Evolutionary conservation across 1,140 invertebrate species (phyloP).

Genomic region (Caerostris darwini): DNA sequence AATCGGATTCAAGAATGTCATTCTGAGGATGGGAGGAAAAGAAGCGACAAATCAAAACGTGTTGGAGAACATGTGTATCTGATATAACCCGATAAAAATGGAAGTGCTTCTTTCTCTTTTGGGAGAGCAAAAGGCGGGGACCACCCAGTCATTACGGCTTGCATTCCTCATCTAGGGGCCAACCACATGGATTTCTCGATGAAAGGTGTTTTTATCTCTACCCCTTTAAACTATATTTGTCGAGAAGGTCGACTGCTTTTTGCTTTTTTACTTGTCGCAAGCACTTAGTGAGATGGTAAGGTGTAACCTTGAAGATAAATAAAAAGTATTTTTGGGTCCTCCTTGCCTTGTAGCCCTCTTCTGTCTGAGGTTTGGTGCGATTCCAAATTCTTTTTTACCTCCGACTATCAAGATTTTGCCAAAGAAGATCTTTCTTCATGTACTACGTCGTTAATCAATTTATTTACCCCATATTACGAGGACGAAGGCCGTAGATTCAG

Average conservation of each 20-base stretch:
- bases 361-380: conserved; percentile 44
- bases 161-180: neutral
- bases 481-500: neutral
- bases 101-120: conserved; percentile 20
- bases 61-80: conserved; percentile 54
- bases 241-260: conserved; percentile 65
- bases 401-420: conserved; percentile 31
- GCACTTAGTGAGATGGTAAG: conserved; percentile 32
- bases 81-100: conserved; percentile 56
- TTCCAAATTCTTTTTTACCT: conserved; percentile 17
- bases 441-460: conserved; percentile 34
- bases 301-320: conserved; percentile 64
- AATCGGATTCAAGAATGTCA: neutral
- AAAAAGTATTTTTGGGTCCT: conserved; percentile 57
- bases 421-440: conserved; percentile 4
- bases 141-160: conserved; percentile 46
- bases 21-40: neutral
- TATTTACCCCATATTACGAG: conserved; percentile 22
- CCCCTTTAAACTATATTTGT: conserved; percentile 71
- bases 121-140: conserved; percentile 15
- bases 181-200: conserved; percentile 18
- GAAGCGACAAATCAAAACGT: conserved; percentile 9
- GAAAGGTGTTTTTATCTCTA: conserved; percentile 59
- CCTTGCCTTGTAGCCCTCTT: conserved; percentile 60
- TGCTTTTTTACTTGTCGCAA: conserved; percentile 47